Conservation (phyloP, 2,888 invertebrate genomes). For the Microctonus brassicae region DNA sequence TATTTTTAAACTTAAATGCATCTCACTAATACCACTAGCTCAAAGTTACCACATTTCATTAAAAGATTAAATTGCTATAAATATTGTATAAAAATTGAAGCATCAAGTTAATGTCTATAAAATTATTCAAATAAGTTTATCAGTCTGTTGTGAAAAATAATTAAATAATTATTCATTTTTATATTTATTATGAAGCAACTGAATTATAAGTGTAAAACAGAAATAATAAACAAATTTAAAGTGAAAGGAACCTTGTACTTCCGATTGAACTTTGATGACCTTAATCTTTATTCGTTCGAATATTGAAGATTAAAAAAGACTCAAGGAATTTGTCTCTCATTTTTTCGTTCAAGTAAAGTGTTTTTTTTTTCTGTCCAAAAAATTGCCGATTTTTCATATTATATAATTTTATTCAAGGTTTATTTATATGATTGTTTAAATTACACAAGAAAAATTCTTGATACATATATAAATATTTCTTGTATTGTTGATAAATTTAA, state of each 20-base stretch:
- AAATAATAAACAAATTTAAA: not conserved
- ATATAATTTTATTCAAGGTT: not conserved
- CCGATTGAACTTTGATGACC: not conserved
- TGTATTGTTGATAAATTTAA: not conserved
- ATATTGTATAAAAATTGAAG: not conserved
- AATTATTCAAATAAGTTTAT: not conserved
- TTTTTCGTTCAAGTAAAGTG: not conserved
- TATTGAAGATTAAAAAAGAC: not conserved
- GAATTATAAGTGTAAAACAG: too few species aligned
- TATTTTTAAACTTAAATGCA: not conserved
- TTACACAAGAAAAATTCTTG: not conserved
- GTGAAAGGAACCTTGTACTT: conserved; percentile 1
- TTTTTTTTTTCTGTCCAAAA: not conserved
- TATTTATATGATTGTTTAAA: not conserved
- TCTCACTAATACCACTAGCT: not conserved
- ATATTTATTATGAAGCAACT: not conserved
- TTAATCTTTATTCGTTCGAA: not conserved
- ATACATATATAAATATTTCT: too few species aligned
- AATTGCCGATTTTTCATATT: not conserved
- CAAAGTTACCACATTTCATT: not conserved
- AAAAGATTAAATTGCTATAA: not conserved
- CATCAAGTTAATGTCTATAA: not conserved
- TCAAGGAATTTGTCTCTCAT: not conserved
- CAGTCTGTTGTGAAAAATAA: not conserved
- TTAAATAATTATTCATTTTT: not conserved